These are phyloP conservation scores for Micromesistius poutassou DNA, from an alignment of 2,797 vertebrate genomes.

Conservation along the genomic window DNA sequence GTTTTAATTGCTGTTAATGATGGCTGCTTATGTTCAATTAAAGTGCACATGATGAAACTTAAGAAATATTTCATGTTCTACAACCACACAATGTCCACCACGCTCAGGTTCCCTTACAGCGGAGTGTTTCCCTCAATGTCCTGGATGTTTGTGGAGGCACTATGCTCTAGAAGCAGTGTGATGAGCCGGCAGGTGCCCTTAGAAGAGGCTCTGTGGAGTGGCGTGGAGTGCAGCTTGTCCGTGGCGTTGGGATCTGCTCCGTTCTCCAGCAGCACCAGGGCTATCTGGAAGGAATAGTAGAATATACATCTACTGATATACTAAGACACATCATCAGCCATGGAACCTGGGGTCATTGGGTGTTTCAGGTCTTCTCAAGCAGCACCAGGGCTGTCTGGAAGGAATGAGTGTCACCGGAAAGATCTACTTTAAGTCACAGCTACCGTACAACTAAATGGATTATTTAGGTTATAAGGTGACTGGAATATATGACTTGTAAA, in stretches of 20 bases:
- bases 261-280: conserved; percentile 84
- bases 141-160: conserved; percentile 89
- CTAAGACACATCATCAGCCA: no score
- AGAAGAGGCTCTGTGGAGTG: conserved; percentile 89
- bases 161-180: conserved; percentile 89
- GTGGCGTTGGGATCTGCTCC: conserved; percentile 87
- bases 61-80: neutral
- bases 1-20: neutral
- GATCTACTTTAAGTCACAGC: neutral
- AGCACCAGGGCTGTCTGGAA: conserved; percentile 87
- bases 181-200: conserved; percentile 92
- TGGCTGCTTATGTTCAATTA: neutral
- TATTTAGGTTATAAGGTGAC: neutral
- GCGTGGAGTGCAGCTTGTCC: conserved; percentile 89
- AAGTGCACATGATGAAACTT: neutral
- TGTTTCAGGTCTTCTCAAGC: conserved; percentile 72
- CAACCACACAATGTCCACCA: neutral
- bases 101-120: conserved; percentile 78
- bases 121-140: conserved; percentile 94
- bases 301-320: no score
- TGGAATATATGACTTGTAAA: neutral
- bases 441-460: neutral
- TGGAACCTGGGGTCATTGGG: no score
- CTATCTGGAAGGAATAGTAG: conserved; percentile 82
- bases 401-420: conserved; percentile 61